Conservation (phyloP, 1,140 invertebrate genomes). For the Hydropsyche tenuis region DNA sequence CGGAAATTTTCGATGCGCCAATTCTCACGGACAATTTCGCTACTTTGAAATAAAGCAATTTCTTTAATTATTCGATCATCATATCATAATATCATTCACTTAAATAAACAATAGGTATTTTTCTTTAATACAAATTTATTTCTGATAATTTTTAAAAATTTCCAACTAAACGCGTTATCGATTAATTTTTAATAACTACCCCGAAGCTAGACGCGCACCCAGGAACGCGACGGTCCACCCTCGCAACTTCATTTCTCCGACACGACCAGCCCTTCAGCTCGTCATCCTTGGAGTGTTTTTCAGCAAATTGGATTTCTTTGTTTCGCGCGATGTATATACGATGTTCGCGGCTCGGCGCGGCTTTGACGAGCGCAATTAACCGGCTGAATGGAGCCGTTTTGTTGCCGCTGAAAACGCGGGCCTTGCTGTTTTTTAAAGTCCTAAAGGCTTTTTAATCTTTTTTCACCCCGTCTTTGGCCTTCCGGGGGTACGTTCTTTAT, state of each 20-base stretch:
- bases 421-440: constrained; percentile 12
- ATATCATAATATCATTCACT: no score
- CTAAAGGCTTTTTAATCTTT: no score
- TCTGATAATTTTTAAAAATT: no score
- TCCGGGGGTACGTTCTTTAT: not conserved
- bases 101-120: no score
- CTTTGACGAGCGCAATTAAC: constrained; percentile 31
- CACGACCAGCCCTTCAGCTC: not conserved
- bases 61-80: no score
- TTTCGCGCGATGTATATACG: constrained; percentile 23
- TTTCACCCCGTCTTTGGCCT: not conserved
- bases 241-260: not conserved
- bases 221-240: not conserved
- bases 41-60: no score
- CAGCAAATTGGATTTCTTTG: constrained; percentile 39
- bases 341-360: constrained; percentile 20
- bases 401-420: constrained; percentile 16
- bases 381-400: constrained; percentile 24
- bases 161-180: no score
- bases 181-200: not conserved
- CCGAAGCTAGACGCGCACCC: not conserved
- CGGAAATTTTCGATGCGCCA: not conserved
- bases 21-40: no score
- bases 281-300: constrained; percentile 19
- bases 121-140: no score